phyloP scores from a whole-genome alignment of 2,888 invertebrate genomes.

The Cremastinae sp. region DNA sequence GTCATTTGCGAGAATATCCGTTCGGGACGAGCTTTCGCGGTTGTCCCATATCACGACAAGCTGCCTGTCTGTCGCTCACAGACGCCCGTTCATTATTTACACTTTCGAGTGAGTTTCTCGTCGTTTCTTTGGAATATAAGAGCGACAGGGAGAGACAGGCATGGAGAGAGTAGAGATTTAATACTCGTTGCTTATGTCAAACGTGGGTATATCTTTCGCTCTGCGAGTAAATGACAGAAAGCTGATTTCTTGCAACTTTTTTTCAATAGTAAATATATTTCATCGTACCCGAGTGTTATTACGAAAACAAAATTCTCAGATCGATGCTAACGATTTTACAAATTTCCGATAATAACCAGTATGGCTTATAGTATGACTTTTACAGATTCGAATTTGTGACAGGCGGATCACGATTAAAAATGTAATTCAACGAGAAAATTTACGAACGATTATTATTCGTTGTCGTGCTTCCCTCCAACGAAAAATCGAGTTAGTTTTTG shows the following conservation, averaged over 20 bases:
- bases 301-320: conserved; percentile 19
- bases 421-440: conserved; percentile 30
- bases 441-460: conserved; percentile 51
- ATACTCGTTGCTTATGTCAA: conserved; percentile 51
- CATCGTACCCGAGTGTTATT: too few species aligned
- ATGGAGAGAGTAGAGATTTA: conserved; percentile 35
- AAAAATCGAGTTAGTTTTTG: conserved; percentile 51
- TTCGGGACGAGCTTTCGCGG: conserved; percentile 55
- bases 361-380: conserved; percentile 46
- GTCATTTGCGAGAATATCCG: conserved; percentile 48
- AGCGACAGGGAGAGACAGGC: conserved; percentile 17
- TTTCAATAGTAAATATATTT: too few species aligned
- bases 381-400: conserved; percentile 39
- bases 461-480: conserved; percentile 41
- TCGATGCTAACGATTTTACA: conserved; percentile 12
- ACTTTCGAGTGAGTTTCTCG: conserved; percentile 64
- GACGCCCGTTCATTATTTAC: conserved; percentile 71
- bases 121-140: conserved; percentile 60
- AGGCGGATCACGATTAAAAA: conserved; percentile 37
- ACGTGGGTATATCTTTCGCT: conserved; percentile 39
- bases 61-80: conserved; percentile 70
- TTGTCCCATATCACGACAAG: conserved; percentile 69
- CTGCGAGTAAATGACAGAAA: too few species aligned
- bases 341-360: conserved; percentile 36
- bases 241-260: too few species aligned